Evolutionary conservation across 2,797 vertebrate genomes (phyloP).

Genomic region (Chrosomus eos): DNA sequence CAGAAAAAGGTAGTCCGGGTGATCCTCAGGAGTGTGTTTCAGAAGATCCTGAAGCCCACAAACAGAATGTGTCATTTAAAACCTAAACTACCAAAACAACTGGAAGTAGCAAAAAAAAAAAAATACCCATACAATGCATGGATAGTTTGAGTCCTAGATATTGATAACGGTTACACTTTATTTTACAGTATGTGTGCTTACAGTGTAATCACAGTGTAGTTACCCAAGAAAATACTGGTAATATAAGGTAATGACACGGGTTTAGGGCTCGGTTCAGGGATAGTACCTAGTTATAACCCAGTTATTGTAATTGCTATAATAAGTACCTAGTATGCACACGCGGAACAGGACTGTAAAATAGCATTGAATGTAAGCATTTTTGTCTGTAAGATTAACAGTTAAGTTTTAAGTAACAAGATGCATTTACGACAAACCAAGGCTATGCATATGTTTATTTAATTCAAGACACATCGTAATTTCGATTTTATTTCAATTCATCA

Average conservation of each 20-base stretch:
- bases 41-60: slow-evolving; percentile 87
- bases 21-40: slow-evolving; percentile 95
- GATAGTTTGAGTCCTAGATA: not conserved
- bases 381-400: not conserved
- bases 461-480: not conserved
- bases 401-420: not conserved
- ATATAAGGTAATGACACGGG: not conserved
- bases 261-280: not conserved
- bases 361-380: not conserved
- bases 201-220: not conserved
- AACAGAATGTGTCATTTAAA: slow-evolving; percentile 3
- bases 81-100: not conserved
- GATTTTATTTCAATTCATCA: not conserved
- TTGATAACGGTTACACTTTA: not conserved
- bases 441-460: not conserved
- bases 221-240: not conserved
- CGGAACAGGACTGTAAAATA: not conserved
- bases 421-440: not conserved
- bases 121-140: not conserved
- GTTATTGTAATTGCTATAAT: not conserved
- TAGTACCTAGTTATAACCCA: not conserved
- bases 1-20: slow-evolving; percentile 89
- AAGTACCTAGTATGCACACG: not conserved
- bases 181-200: not conserved
- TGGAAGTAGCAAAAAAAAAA: not conserved